Percentiles rank a stretch among this genome's conserved stretches.
phyloP scores from a whole-genome alignment of 2,888 invertebrate genomes.

The Agonopterix subpropinquella region DNA sequence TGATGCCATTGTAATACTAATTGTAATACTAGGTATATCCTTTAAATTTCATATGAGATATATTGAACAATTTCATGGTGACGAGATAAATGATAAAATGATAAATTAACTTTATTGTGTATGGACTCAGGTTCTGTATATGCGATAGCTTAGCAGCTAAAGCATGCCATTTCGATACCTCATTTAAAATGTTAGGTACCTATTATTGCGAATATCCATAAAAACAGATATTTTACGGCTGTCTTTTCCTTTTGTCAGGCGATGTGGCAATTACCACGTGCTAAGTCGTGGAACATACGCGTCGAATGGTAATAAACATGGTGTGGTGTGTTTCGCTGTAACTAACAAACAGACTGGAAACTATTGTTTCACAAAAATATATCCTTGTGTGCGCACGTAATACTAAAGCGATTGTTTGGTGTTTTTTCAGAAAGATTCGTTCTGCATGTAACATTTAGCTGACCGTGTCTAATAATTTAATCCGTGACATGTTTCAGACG shows the following conservation, averaged over 20 bases:
- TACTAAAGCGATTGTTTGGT: neutral
- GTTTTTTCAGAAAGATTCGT: neutral
- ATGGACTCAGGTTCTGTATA: too few species aligned
- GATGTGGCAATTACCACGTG: constrained; percentile 44
- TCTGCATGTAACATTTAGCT: neutral
- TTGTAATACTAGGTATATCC: too few species aligned
- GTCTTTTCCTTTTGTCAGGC: constrained; percentile 45
- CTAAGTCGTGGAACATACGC: constrained; percentile 19
- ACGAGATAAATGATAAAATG: too few species aligned
- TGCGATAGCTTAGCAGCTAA: too few species aligned
- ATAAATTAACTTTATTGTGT: too few species aligned
- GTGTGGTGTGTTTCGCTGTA: constrained; percentile 2
- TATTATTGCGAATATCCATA: too few species aligned
- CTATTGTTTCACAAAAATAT: neutral
- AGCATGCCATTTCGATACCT: too few species aligned
- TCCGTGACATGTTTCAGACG: constrained; percentile 38
- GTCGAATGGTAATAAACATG: constrained; percentile 7
- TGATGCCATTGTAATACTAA: too few species aligned
- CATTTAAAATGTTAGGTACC: too few species aligned
- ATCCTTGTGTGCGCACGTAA: neutral
- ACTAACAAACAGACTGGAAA: neutral
- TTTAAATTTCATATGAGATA: too few species aligned
- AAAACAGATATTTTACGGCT: too few species aligned
- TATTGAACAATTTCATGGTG: too few species aligned
- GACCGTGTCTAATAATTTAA: constrained; percentile 4